Evolutionary conservation across 2,888 invertebrate species (phyloP).

Genomic region (Saturnia japonica): DNA sequence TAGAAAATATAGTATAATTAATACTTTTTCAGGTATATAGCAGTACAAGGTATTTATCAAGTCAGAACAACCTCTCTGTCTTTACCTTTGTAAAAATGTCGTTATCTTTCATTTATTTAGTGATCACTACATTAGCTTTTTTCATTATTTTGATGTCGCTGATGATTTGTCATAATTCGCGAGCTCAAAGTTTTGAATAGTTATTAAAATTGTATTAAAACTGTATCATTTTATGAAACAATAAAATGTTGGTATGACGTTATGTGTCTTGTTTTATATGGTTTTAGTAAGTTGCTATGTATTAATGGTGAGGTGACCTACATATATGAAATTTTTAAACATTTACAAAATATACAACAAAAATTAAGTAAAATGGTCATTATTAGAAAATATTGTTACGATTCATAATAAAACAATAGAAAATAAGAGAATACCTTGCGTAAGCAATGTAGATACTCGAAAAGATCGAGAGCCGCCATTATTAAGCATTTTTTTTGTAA

Average conservation of each 20-base stretch:
- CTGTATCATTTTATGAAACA: slow-evolving; percentile 13
- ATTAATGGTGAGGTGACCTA: no score
- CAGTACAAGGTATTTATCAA: neutral
- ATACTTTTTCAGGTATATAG: neutral
- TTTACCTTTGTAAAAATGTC: slow-evolving; percentile 33
- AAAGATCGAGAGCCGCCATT: no score
- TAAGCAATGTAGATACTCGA: no score
- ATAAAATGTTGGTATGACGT: neutral
- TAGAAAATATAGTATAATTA: neutral
- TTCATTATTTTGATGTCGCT: slow-evolving; percentile 36
- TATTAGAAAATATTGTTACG: no score
- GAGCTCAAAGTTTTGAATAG: slow-evolving; percentile 4
- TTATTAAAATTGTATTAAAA: no score
- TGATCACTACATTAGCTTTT: slow-evolving; percentile 33
- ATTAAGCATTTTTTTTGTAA: no score
- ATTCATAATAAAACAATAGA: no score
- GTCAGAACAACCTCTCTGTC: neutral
- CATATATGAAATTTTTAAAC: no score
- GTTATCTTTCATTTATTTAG: slow-evolving; percentile 36
- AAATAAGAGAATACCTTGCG: no score
- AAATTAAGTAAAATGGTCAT: no score
- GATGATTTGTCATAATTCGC: slow-evolving; percentile 23
- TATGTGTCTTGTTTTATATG: neutral
- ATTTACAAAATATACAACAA: no score
- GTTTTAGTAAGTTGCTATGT: no score